A percentile compares a stretch with the other conserved stretches of the same genome.
phyloP scores from a whole-genome alignment of 2,113 vertebrate species.

The Bubo blakistoni region DNA sequence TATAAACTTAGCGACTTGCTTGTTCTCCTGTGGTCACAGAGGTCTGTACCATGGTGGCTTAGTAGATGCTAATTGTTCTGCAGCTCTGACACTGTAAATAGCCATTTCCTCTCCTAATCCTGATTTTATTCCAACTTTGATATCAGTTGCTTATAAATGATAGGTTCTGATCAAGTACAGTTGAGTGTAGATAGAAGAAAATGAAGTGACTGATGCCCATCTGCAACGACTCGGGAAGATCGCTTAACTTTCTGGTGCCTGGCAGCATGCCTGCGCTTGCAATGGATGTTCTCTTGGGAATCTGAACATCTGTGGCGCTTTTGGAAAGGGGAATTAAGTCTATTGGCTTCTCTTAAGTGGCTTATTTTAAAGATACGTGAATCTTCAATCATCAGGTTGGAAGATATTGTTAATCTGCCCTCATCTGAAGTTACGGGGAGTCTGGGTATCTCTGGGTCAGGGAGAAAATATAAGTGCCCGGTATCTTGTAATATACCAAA shows the following conservation, averaged over 20 bases:
- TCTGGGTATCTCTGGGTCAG: not conserved
- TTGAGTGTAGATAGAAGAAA: not conserved
- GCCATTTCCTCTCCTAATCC: not conserved
- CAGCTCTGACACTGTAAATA: not conserved
- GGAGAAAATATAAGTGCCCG: not conserved
- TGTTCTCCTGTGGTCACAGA: not conserved
- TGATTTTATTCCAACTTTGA: not conserved
- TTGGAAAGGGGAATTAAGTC: not conserved
- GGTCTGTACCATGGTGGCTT: not conserved
- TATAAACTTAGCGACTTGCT: not conserved
- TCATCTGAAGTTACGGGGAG: not conserved
- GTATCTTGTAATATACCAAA: not conserved
- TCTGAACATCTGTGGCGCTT: not conserved
- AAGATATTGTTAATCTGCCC: not conserved
- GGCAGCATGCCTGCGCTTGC: not conserved
- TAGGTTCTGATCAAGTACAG: not conserved
- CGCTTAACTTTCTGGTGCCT: constrained; percentile 16
- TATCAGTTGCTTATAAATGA: not conserved
- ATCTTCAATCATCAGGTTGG: not conserved
- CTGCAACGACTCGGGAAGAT: not conserved
- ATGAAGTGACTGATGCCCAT: not conserved
- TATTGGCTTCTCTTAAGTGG: constrained; percentile 18
- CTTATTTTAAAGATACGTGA: not conserved
- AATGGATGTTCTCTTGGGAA: not conserved
- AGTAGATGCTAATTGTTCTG: not conserved